Conservation (phyloP, 92 coral and sea anemone genomes). For the Umimayanthus kanabou region DNA sequence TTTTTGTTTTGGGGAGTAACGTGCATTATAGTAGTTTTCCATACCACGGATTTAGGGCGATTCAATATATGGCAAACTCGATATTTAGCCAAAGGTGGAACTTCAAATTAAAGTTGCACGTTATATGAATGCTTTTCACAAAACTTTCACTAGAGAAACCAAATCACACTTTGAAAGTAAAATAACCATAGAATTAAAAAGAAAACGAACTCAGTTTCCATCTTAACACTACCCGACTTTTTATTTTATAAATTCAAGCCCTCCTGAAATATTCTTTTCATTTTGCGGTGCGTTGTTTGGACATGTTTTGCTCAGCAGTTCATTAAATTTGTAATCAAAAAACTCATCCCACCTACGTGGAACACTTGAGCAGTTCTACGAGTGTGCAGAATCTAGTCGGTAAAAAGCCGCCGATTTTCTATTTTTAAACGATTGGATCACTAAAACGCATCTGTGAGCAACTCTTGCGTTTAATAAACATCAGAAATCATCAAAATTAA, state of each 20-base stretch:
- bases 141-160: too few species aligned
- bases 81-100: background rate
- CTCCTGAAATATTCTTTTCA: too few species aligned
- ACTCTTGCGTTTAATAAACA: background rate
- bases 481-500: background rate
- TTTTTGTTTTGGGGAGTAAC: background rate
- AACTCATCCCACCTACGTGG: background rate
- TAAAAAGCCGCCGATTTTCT: background rate
- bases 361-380: background rate
- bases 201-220: background rate
- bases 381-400: background rate
- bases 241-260: background rate
- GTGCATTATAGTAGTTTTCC: too few species aligned
- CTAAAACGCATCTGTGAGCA: background rate
- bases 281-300: background rate
- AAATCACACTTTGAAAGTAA: too few species aligned
- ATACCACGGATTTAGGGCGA: background rate
- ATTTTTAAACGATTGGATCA: background rate
- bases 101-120: background rate
- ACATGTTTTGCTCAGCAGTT: background rate
- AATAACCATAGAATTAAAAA: too few species aligned
- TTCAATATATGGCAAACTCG: background rate
- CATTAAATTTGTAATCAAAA: background rate
- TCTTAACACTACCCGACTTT: too few species aligned
- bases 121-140: too few species aligned